Evolutionary conservation across 1,140 invertebrate genomes (phyloP).

Genomic region (Philopotamus ludificatus): DNA sequence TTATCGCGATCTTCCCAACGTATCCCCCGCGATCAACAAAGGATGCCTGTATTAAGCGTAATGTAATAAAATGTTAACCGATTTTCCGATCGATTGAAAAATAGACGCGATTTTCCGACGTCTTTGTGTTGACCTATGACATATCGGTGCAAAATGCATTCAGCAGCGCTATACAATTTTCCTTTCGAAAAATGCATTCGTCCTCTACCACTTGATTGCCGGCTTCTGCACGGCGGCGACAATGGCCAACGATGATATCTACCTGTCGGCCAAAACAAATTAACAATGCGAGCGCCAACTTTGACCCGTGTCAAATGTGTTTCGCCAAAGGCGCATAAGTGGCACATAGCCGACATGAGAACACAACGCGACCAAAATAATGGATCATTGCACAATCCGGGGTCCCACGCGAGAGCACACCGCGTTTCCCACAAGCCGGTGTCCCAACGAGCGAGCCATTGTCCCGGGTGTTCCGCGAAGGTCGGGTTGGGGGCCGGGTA

Average conservation of each 20-base stretch:
- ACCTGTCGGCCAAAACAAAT: background rate
- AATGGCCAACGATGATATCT: constrained; percentile 9
- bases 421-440: constrained; percentile 32
- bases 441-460: constrained; percentile 30
- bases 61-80: background rate
- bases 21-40: too few species aligned
- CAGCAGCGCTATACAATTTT: background rate
- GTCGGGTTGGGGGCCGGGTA: constrained; percentile 16
- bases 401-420: constrained; percentile 33
- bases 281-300: constrained; percentile 27
- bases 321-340: constrained; percentile 16
- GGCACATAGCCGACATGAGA: constrained; percentile 30
- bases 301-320: constrained; percentile 35
- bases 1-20: too few species aligned
- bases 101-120: background rate
- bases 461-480: constrained; percentile 19
- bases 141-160: background rate
- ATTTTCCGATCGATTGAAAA: background rate
- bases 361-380: constrained; percentile 29
- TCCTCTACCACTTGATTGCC: background rate
- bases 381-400: constrained; percentile 30
- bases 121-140: background rate
- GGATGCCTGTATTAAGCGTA: too few species aligned
- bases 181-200: background rate
- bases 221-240: background rate